Percentiles rank a stretch among this genome's conserved stretches.
Conservation (phyloP, 37 sponge, comb jelly and placozoan species). For the Hormiphora californensis region DNA sequence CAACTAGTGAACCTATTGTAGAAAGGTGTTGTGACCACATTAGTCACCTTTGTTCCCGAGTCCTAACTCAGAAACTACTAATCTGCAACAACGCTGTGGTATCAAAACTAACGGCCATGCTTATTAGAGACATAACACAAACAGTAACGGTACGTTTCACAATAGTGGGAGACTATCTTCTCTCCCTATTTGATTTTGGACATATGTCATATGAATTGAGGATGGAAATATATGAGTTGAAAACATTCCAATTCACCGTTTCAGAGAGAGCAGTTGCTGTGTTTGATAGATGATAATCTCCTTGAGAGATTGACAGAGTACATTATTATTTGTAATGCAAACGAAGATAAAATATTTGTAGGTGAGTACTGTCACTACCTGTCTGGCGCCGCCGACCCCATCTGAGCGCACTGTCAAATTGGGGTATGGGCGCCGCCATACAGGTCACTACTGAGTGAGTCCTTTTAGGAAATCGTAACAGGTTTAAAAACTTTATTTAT, state of each 20-base stretch:
- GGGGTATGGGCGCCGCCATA: no score
- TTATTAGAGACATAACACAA: constrained; percentile 17
- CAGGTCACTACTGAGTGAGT: no score
- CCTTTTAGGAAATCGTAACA: no score
- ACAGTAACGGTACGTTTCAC: constrained; percentile 25
- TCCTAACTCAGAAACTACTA: constrained; percentile 36
- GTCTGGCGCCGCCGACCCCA: no score
- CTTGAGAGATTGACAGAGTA: constrained; percentile 44
- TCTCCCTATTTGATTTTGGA: no score
- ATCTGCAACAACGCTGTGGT: constrained; percentile 14
- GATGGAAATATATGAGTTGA: no score
- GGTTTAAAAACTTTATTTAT: no score
- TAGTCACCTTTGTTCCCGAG: constrained; percentile 47
- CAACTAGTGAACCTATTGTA: neutral
- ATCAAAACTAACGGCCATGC: neutral
- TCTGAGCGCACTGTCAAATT: no score
- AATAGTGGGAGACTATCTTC: no score
- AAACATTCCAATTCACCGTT: no score
- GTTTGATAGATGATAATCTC: constrained; percentile 22
- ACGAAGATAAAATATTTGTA: constrained; percentile 39
- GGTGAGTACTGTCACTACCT: neutral
- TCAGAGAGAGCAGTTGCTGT: constrained; percentile 32
- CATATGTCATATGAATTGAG: no score
- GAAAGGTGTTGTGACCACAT: neutral
- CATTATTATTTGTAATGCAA: constrained; percentile 26